Evolutionary conservation across 2,888 invertebrate genomes (phyloP).

Genomic region (Caenorhabditis sp.): DNA sequence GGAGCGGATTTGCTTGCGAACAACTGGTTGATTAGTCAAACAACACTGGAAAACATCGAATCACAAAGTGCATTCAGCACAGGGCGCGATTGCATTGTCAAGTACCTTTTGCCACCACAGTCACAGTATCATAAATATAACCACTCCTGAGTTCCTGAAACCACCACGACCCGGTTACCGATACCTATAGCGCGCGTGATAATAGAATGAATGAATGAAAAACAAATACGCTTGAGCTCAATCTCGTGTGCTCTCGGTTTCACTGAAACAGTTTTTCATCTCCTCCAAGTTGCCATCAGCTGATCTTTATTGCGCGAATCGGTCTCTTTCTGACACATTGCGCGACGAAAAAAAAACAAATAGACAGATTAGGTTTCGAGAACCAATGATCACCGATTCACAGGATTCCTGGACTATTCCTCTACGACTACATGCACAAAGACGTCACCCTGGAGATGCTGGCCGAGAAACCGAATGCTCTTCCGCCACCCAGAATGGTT

Average conservation of each 20-base stretch:
- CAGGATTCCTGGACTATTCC: constrained; percentile 81
- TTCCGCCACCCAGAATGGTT: constrained; percentile 23
- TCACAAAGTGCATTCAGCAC: not conserved
- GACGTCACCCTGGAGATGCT: constrained; percentile 70
- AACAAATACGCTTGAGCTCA: not conserved
- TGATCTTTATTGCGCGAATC: too few species aligned
- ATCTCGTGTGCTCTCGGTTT: not conserved
- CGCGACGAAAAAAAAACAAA: not conserved
- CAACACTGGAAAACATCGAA: not conserved
- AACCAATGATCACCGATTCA: constrained; percentile 20
- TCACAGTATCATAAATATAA: constrained; percentile 1
- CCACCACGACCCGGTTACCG: too few species aligned
- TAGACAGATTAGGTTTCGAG: not conserved
- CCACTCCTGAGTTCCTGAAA: constrained; percentile 1
- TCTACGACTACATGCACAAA: constrained; percentile 77
- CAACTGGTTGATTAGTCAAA: constrained; percentile 12
- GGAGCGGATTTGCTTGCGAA: constrained; percentile 2
- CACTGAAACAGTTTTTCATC: constrained; percentile 8
- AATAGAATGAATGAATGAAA: constrained; percentile 8
- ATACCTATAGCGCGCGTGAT: not conserved
- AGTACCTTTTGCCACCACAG: too few species aligned
- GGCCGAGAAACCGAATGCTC: constrained; percentile 50
- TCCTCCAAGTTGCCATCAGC: too few species aligned
- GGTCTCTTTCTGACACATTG: constrained; percentile 8
- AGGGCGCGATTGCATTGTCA: not conserved